phyloP scores from a whole-genome alignment of 2,888 invertebrate species.

The Acanthacorydalis orientalis region DNA sequence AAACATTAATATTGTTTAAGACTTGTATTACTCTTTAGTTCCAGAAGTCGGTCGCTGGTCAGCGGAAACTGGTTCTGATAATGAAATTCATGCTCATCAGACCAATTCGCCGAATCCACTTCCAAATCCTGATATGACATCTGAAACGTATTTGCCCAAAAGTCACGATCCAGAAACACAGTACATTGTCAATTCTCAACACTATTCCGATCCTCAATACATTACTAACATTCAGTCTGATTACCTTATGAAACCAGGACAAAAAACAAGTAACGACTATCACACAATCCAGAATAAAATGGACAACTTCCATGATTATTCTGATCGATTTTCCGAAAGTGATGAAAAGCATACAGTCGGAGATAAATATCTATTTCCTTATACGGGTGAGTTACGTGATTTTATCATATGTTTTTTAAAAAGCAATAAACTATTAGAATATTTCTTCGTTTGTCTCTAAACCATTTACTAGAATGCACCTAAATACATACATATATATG shows the following conservation, averaged over 20 bases:
- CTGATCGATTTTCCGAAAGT: conserved; percentile 48
- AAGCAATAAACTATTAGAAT: too few species aligned
- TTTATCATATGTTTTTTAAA: not conserved
- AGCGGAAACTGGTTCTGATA: conserved; percentile 62
- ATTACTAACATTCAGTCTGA: conserved; percentile 16
- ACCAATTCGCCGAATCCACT: conserved; percentile 49
- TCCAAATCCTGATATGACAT: conserved; percentile 62
- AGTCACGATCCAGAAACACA: conserved; percentile 18
- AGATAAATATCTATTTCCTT: conserved; percentile 72
- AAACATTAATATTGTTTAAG: too few species aligned
- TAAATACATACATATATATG: too few species aligned
- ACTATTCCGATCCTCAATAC: conserved; percentile 10
- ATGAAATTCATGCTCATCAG: conserved; percentile 42
- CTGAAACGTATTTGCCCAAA: conserved; percentile 38
- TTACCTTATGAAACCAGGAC: conserved; percentile 1
- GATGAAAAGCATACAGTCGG: conserved; percentile 54
- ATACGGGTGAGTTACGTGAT: conserved; percentile 39
- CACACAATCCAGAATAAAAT: conserved; percentile 14
- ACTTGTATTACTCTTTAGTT: conserved; percentile 15
- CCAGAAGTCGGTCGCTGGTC: conserved; percentile 50
- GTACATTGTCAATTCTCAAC: conserved; percentile 8
- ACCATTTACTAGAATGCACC: too few species aligned
- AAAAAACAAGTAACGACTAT: conserved; percentile 19
- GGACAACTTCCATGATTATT: conserved; percentile 34
- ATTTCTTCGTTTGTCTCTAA: too few species aligned